Conservation (phyloP, 2,113 vertebrate species). For the Toxostoma redivivum region DNA sequence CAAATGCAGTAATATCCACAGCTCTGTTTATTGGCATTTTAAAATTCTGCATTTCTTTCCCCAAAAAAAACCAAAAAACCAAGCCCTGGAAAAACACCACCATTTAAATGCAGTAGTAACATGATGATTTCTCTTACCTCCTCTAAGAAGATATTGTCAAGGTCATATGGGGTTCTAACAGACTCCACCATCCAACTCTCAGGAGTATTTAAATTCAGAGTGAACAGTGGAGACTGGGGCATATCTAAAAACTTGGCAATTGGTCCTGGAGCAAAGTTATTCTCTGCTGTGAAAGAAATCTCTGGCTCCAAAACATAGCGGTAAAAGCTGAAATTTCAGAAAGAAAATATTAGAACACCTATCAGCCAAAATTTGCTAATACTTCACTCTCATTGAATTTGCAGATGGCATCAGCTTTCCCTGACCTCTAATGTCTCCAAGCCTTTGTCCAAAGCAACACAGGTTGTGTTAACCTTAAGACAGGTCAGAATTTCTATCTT, state of each 20-base stretch:
- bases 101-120: background rate
- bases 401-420: background rate
- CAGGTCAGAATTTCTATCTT: background rate
- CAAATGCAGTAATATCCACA: background rate
- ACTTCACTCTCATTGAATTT: background rate
- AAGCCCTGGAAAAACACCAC: background rate
- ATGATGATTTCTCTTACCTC: slow-evolving; percentile 75
- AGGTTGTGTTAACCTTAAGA: background rate
- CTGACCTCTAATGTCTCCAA: background rate
- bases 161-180: slow-evolving; percentile 90
- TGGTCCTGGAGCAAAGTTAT: slow-evolving; percentile 84
- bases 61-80: background rate
- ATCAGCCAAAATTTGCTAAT: background rate
- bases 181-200: slow-evolving; percentile 99
- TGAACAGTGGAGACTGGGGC: slow-evolving; percentile 95
- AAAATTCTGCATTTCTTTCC: background rate
- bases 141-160: slow-evolving; percentile 96
- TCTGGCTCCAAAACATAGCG: slow-evolving; percentile 94
- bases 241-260: slow-evolving; percentile 95
- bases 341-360: background rate
- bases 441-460: background rate
- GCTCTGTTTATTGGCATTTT: background rate
- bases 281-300: slow-evolving; percentile 83
- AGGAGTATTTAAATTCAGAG: slow-evolving; percentile 92
- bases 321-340: slow-evolving; percentile 84